These are phyloP conservation scores for Papilio helenus DNA, from an alignment of 1,140 invertebrate genomes.

Conservation along the genomic window DNA sequence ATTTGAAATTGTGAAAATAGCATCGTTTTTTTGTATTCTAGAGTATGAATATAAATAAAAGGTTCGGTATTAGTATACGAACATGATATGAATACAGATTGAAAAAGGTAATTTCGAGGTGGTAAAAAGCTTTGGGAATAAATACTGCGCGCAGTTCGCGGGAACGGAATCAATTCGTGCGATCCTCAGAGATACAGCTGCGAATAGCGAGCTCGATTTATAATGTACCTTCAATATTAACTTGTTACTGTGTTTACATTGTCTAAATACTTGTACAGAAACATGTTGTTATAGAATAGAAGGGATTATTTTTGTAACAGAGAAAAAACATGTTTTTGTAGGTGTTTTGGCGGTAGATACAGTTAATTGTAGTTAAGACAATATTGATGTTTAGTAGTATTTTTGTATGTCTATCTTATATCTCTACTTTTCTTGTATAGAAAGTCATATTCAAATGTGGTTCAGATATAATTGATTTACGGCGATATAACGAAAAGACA, in stretches of 20 bases:
- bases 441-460: too few relatives aligned
- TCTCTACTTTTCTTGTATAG: too few relatives aligned
- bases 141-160: constrained; percentile 14
- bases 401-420: too few relatives aligned
- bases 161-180: constrained; percentile 21
- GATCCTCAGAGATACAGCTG: background rate
- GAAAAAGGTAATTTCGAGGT: constrained; percentile 15
- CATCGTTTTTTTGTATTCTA: background rate
- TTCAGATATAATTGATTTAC: too few relatives aligned
- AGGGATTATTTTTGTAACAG: too few relatives aligned
- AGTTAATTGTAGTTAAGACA: too few relatives aligned
- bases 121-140: constrained; percentile 25
- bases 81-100: constrained; percentile 20
- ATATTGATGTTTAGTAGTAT: too few relatives aligned
- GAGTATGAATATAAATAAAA: constrained; percentile 18
- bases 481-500: too few relatives aligned
- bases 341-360: too few relatives aligned
- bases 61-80: background rate
- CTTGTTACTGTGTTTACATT: background rate
- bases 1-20: too few relatives aligned
- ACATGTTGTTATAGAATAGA: too few relatives aligned
- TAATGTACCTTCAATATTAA: background rate
- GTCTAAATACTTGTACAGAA: background rate
- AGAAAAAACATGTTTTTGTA: too few relatives aligned
- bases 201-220: constrained; percentile 4